Base-by-base conservation (phyloP, 2,113 vertebrate genomes). In the Larimichthys crocea region DNA sequence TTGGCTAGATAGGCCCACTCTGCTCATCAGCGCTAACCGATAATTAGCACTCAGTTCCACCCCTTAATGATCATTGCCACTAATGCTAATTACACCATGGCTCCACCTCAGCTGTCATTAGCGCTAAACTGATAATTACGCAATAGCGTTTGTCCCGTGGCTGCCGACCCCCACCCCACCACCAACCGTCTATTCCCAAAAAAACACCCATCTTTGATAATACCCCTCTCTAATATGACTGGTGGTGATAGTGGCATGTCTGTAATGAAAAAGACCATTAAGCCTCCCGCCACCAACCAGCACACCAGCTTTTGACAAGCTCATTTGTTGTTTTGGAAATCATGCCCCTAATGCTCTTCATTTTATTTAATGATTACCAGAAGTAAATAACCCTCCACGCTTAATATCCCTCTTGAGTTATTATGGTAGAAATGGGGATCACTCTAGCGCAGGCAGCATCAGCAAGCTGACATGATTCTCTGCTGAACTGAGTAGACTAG, bases 31-130 rank as follows among this genome's bases (percentile, higher is more conserved):
- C 65, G 66, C 91, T 89, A 90, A 89, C 91, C 85, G 76, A 88
- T 94, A 93, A 93, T 93, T 93, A 93, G 89, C 89, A 81, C 86
- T 91, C 88, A 68, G 89, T 90, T 94, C 91, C 92, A 85, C 91
- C 92, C 92, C 90, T 93, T 94, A 94, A 94, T 93, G 90, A 93
- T 93, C 89, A 89, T 93, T 90, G 86, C 87, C 24, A 86, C 89
- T 93, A 94, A 93, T 91, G 87, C 89, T 94, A 93, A 94, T 94
- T 93, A 92, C 83, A 85, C 88, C 49, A 17, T 29, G 48, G 90
- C 91, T 91, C 90, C 92, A 91, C 92, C 91, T 92, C 87, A 77
- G 89, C 90, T 88, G 85, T 84, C 84, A 46, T 92, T 91, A 82
- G 78, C 17, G 69, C 81, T 82, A 79, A 91, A 92, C 80, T 87